Conservation (phyloP, 1,140 invertebrate genomes). For the Apis laboriosa region DNA sequence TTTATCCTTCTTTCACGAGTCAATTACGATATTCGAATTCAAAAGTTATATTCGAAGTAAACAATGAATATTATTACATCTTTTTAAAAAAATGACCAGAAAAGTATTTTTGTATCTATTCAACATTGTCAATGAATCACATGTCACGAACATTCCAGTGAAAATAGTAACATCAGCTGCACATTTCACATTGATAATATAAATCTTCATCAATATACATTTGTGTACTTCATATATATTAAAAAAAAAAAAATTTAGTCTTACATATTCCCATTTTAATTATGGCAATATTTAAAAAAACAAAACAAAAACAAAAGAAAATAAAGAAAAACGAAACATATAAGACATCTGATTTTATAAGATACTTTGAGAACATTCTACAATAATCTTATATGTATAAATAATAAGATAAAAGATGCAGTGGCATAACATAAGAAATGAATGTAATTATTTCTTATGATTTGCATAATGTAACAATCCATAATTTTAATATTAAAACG, state of each 20-base stretch:
- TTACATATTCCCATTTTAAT: neutral
- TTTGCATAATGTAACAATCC: neutral
- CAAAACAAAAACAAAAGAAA: neutral
- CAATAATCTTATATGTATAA: slow-evolving; percentile 16
- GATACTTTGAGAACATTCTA: neutral
- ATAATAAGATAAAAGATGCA: slow-evolving; percentile 14
- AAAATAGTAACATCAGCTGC: neutral
- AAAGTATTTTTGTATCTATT: slow-evolving; percentile 11
- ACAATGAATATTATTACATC: neutral
- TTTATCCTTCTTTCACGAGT: neutral
- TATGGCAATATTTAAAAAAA: neutral
- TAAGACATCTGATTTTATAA: neutral
- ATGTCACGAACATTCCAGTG: neutral
- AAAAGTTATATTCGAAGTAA: neutral
- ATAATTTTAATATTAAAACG: slow-evolving; percentile 5
- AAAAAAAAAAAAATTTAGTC: slow-evolving; percentile 1
- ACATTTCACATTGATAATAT: neutral
- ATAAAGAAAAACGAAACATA: neutral
- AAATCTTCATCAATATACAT: slow-evolving; percentile 1
- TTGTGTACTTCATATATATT: neutral
- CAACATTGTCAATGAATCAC: neutral
- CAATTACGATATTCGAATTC: neutral
- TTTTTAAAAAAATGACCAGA: neutral
- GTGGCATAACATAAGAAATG: neutral
- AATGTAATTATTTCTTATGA: slow-evolving; percentile 28